Percentiles rank a stretch among this genome's conserved stretches.
These are phyloP conservation scores for Boloria selene DNA, from an alignment of 2,888 invertebrate species.

Conservation along the genomic window DNA sequence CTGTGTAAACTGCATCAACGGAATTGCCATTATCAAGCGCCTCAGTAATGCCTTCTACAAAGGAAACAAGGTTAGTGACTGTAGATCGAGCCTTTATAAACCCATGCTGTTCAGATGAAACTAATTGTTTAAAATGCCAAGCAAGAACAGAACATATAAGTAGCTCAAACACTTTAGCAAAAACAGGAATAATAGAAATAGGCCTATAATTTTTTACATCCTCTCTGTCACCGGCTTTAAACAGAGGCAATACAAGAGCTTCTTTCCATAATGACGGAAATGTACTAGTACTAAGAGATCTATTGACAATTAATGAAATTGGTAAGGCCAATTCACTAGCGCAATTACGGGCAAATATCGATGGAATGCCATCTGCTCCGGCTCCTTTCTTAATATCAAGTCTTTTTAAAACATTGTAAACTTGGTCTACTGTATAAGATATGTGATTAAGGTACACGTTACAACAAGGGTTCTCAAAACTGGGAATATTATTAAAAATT, in stretches of 20 bases:
- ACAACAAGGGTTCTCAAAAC: too few relatives aligned
- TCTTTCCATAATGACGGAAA: neutral
- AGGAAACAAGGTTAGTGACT: neutral
- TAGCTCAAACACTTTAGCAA: neutral
- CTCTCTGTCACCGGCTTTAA: neutral
- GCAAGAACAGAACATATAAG: neutral
- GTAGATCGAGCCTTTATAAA: neutral
- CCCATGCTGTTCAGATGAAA: neutral
- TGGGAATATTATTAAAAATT: too few relatives aligned
- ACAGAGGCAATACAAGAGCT: neutral
- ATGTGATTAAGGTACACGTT: too few relatives aligned
- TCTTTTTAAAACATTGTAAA: too few relatives aligned
- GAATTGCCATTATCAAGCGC: too few relatives aligned
- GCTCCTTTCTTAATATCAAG: slow-evolving; percentile 19
- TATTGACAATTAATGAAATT: neutral
- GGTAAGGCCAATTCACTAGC: neutral
- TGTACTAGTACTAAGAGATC: neutral
- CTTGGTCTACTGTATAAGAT: too few relatives aligned
- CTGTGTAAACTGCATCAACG: too few relatives aligned
- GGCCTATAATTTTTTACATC: neutral
- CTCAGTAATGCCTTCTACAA: too few relatives aligned
- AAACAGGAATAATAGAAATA: neutral
- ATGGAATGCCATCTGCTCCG: slow-evolving; percentile 34
- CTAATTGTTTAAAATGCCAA: neutral
- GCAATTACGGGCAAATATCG: slow-evolving; percentile 28